Base-by-base conservation (phyloP, 2,797 vertebrate species). In the Limnodromus scolopaceus region DNA sequence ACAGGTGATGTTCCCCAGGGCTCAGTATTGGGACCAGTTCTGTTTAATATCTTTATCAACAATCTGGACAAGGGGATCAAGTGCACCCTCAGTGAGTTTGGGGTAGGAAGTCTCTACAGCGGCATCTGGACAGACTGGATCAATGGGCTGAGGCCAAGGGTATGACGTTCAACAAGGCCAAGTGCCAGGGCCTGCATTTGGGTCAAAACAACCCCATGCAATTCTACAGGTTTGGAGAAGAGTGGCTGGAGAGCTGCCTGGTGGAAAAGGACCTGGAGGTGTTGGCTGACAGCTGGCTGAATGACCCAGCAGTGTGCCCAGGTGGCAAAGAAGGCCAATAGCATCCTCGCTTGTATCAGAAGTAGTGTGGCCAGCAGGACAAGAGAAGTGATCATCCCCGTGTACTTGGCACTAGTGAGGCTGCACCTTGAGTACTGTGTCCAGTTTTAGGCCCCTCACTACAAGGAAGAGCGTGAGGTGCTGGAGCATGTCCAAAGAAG, bases 51-150 rank as follows among this genome's bases (percentile, higher is more conserved):
- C 38, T 63, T 69, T 60, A 43, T 74, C 45, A 30, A 10, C 10
- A 2, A 46, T 55, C 57, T 41, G 14, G 30, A 46, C 0, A 0
- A 66, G 12, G 14, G 28, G 3, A 71, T 64, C 5, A 7, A 68
- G 16, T 23, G 5, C 2, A 13, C 3, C 7, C 27, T 30, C 55
- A 14, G 11, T 36, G 17, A 36, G 20, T 38, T 48, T 30, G n/a
- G 41, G 11, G 14, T 58, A 58, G n/a, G 27, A 30, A 46, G 9
- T 34, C 15, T 58, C 20, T 76, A 17, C 34, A 74, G 25, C 28
- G 19, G 34, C 34, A 23, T 55, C 48, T 61, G 18, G 15, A 61
- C 41, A 24, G 41, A 23, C 48, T 75, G 27, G 16, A 57, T 63
- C 4, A 2, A 9, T 45, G 39, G 46, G 28, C 17, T 2, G 4